phyloP scores from a whole-genome alignment of 2,888 invertebrate genomes.

The Baronia brevicornis region DNA sequence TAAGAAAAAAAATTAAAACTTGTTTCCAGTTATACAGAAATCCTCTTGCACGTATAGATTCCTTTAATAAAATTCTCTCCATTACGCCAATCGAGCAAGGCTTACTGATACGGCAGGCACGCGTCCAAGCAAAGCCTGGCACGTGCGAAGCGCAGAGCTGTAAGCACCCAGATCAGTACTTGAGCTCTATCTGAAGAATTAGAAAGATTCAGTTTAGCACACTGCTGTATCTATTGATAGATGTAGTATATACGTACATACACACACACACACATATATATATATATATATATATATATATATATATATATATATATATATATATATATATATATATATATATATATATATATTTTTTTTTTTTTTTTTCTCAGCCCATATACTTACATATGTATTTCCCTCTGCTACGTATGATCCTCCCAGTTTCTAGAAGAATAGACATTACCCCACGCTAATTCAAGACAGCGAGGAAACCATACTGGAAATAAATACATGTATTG shows the following conservation, averaged over 20 bases:
- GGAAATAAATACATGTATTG: too few relatives aligned
- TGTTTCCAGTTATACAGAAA: too few relatives aligned
- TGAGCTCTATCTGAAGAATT: conserved; percentile 22
- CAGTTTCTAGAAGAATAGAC: too few relatives aligned
- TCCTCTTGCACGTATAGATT: conserved; percentile 9
- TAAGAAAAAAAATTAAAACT: too few relatives aligned
- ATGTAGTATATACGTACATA: too few relatives aligned
- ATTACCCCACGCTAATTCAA: too few relatives aligned
- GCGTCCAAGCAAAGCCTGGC: conserved; percentile 19
- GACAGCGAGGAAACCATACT: too few relatives aligned
- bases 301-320: conserved; percentile 6
- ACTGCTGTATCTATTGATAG: neutral
- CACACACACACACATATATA: too few relatives aligned
- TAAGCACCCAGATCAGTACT: conserved; percentile 23
- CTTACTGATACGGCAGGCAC: conserved; percentile 21
- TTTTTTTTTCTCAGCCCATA: too few relatives aligned
- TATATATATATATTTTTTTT: neutral
- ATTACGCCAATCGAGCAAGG: conserved; percentile 23
- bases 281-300: conserved; percentile 17
- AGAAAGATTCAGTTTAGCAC: conserved; percentile 12
- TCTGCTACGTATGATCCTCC: too few relatives aligned
- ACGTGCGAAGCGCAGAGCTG: conserved; percentile 19
- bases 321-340: neutral
- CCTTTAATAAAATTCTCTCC: conserved; percentile 19
- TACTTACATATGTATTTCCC: too few relatives aligned